Percentiles rank a stretch among this genome's conserved stretches.
These are phyloP conservation scores for Scarus forsteni DNA, from an alignment of 2,797 vertebrate species.

Conservation along the genomic window DNA sequence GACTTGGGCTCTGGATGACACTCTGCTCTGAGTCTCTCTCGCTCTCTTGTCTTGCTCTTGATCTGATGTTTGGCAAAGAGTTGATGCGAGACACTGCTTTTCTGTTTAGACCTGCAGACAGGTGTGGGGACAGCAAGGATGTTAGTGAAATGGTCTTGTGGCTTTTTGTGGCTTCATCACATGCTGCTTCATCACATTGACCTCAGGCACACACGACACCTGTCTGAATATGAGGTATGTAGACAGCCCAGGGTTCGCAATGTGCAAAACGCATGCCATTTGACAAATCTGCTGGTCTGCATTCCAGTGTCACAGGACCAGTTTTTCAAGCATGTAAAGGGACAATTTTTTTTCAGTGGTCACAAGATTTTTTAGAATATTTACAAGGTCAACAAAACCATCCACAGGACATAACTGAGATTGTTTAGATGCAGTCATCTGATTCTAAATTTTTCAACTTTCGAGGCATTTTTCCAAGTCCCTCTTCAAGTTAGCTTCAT, in stretches of 20 bases:
- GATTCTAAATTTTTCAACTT: too few species aligned
- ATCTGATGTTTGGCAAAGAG: slow-evolving; percentile 67
- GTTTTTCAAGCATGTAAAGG: slow-evolving; percentile 68
- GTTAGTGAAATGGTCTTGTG: slow-evolving; percentile 34
- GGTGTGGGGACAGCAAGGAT: neutral
- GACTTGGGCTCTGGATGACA: slow-evolving; percentile 18
- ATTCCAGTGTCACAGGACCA: slow-evolving; percentile 59
- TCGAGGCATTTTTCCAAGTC: too few species aligned
- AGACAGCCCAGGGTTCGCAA: slow-evolving; percentile 26
- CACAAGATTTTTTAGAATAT: neutral
- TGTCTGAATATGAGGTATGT: slow-evolving; percentile 48
- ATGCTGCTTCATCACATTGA: slow-evolving; percentile 40
- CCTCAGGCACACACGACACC: slow-evolving; percentile 15
- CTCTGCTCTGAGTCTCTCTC: slow-evolving; percentile 16
- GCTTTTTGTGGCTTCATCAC: slow-evolving; percentile 39
- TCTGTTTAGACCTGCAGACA: slow-evolving; percentile 64
- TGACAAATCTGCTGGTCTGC: slow-evolving; percentile 41
- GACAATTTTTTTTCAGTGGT: slow-evolving; percentile 2
- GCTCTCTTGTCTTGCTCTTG: slow-evolving; percentile 10
- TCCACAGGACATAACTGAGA: neutral
- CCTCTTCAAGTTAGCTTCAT: too few species aligned
- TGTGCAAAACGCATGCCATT: slow-evolving; percentile 42
- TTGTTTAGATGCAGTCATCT: too few species aligned
- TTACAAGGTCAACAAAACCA: neutral
- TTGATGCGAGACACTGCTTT: slow-evolving; percentile 64